phyloP scores from a whole-genome alignment of 1,140 invertebrate genomes.

The Dinothrombium tinctorium region DNA sequence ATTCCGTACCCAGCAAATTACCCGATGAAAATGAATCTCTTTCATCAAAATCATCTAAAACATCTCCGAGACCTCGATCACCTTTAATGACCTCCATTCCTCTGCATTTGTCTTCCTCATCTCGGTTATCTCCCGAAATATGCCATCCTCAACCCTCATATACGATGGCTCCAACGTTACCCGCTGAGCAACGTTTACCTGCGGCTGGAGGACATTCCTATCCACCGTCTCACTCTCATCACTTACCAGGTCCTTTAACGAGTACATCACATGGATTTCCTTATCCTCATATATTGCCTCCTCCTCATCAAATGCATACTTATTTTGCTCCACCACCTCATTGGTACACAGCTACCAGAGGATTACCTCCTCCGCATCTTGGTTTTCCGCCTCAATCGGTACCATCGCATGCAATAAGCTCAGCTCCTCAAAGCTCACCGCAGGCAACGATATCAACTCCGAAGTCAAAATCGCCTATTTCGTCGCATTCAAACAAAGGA shows the following conservation, averaged over 20 bases:
- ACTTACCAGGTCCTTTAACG: neutral
- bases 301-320: neutral
- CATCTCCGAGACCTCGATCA: no score
- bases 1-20: neutral
- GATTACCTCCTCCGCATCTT: neutral
- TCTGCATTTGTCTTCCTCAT: no score
- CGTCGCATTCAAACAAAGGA: neutral
- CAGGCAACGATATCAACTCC: neutral
- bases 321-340: slow-evolving; percentile 4
- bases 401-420: neutral
- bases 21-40: no score
- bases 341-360: slow-evolving; percentile 5
- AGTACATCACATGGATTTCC: slow-evolving; percentile 2
- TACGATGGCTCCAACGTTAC: neutral
- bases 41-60: no score
- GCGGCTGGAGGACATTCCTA: slow-evolving; percentile 1
- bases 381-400: neutral
- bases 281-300: neutral
- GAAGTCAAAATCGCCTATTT: slow-evolving; percentile 9
- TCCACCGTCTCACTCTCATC: neutral
- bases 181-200: neutral
- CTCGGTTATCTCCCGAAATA: no score
- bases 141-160: slow-evolving; percentile 4
- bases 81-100: no score
- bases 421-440: neutral